Evolutionary conservation across 2,888 invertebrate species (phyloP).

Genomic region (Notodonta dromedarius): DNA sequence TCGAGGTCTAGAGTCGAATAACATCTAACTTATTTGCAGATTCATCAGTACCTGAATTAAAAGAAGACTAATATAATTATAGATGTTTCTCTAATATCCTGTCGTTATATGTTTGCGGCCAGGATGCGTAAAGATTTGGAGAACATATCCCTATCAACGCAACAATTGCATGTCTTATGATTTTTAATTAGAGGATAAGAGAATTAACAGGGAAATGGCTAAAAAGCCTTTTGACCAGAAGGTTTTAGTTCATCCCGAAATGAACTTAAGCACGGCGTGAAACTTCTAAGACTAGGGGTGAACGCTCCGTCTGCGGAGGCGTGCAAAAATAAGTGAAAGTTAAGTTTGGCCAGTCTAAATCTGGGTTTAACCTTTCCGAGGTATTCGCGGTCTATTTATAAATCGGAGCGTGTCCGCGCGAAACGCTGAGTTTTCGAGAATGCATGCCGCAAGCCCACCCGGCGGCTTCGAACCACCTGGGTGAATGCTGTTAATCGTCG

Average conservation of each 20-base stretch:
- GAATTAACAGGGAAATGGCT: no score
- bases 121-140: no score
- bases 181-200: no score
- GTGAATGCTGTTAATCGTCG: slow-evolving; percentile 22
- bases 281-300: slow-evolving; percentile 27
- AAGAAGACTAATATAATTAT: not conserved
- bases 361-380: slow-evolving; percentile 75
- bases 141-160: no score
- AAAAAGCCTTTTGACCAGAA: no score
- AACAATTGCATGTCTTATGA: no score
- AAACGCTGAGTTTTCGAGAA: slow-evolving; percentile 55
- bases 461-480: slow-evolving; percentile 27
- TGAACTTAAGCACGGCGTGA: not conserved
- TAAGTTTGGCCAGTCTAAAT: slow-evolving; percentile 78
- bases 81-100: no score
- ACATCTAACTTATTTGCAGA: slow-evolving; percentile 1
- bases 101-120: no score
- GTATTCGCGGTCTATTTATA: slow-evolving; percentile 68
- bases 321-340: slow-evolving; percentile 73
- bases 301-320: slow-evolving; percentile 40
- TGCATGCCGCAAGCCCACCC: slow-evolving; percentile 45
- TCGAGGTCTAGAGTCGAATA: no score
- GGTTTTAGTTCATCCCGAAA: not conserved
- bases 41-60: not conserved
- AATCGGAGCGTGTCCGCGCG: slow-evolving; percentile 34